Evolutionary conservation across 2,888 invertebrate species (phyloP), one percentile per base, ranked within the genome.

Genomic region (Entomobrya multifasciata): DNA sequence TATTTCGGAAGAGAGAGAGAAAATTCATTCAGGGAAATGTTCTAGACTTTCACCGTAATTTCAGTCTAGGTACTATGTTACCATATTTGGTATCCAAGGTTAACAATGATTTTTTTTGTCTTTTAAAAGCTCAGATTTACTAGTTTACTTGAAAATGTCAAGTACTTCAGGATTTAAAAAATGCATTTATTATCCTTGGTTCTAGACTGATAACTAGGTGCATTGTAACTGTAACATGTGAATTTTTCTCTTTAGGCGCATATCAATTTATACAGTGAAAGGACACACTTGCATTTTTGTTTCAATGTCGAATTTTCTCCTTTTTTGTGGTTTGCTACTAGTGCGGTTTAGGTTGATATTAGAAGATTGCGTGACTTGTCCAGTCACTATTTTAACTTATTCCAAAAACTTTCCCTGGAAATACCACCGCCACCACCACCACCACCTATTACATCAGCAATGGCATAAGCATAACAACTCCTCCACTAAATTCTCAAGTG

Each of bases 221-320:
- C 36, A 36, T 36, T 36, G 8, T 6, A 6, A 36, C 8, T 57
- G 8, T 57, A 2, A 57, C 25, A 22, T 57, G n/a, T n/a, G n/a
- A n/a, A n/a, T n/a, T 17, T 25, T 41, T 67, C 41, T 67, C 36
- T n/a, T n/a, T n/a, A n/a, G n/a, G n/a, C 65, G n/a, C 65, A n/a
- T 10, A 41, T 22, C 57, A 20, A 15, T 44, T 22, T 3, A 27
- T 30, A 36, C 17, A 72, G 52, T 72, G 72, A 72, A 72, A 72
- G 77, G 41, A 55, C 77, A 77, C 77, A 77, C 77, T 77, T 77
- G 77, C 77, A 77, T 77, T 77, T 77, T 77, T 60, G 57, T 57
- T 77, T 60, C 77, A 77, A 77, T 77, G 77, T 60, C 77, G 60
- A 77, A 77, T 44, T 36, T 41, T 44, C 74, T 27, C 49, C 17